phyloP scores from a whole-genome alignment of 64 coral and sea anemone species.

The Trachythela sp. region DNA sequence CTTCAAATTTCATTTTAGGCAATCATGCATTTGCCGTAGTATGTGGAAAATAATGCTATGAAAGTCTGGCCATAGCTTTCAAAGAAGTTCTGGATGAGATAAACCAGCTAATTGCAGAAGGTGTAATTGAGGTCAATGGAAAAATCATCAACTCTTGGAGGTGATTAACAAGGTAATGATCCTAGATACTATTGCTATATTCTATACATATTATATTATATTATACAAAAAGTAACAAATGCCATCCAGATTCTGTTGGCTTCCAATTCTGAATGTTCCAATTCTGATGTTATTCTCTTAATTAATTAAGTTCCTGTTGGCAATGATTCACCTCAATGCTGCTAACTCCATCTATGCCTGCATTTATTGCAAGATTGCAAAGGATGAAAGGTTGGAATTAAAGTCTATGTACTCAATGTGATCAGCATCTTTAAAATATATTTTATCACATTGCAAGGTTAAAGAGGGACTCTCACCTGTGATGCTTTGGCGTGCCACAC shows the following conservation, averaged over 20 bases:
- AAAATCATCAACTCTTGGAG: not conserved
- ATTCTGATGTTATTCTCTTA: not conserved
- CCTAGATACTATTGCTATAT: not conserved
- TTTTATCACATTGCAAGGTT: not conserved
- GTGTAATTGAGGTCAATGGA: not conserved
- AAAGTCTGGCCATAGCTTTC: not conserved
- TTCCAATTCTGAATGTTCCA: not conserved
- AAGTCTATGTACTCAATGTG: not conserved
- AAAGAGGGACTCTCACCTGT: too few relatives aligned
- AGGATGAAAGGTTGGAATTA: not conserved
- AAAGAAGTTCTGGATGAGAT: constrained; percentile 15
- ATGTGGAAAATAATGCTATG: not conserved
- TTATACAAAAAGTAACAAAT: not conserved
- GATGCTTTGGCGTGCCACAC: too few relatives aligned
- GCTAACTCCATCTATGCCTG: constrained; percentile 8
- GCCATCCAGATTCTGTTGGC: not conserved
- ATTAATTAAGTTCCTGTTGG: not conserved
- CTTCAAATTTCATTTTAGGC: not conserved
- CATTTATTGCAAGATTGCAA: not conserved
- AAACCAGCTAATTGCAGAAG: not conserved
- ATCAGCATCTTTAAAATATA: not conserved
- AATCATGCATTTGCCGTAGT: not conserved
- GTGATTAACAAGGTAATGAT: not conserved
- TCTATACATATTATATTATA: not conserved
- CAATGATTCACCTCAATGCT: not conserved